Base-by-base conservation (phyloP, 2,113 vertebrate genomes). In the Butorides virescens region DNA sequence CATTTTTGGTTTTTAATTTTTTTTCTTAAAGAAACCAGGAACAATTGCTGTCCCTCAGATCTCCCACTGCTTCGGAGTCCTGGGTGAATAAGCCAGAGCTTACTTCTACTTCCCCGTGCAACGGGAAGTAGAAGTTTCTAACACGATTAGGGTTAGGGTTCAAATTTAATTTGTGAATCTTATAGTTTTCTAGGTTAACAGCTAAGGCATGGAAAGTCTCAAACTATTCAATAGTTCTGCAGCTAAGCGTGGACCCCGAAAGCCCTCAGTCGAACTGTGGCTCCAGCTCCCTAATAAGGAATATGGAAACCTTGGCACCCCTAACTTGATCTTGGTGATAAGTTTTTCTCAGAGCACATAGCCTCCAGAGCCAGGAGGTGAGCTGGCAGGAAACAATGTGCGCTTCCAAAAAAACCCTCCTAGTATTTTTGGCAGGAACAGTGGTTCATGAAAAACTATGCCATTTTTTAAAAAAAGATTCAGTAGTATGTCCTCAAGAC, bases 1-100 rank as follows among this genome's bases (percentile, higher is more conserved):
- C 3, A 15, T 17, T 67, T 76, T n/a, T 21, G 2, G 0, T 7
- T 42, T 42, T n/a, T 8, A 4, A 4, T 49, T 59, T 71, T 83
- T 87, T 70, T 27, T 14, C 11, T 13, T 44, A 13, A 44, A 47
- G 20, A 63, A 85, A 23, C 0, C 2, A 47, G 14, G 32, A 90
- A 39, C 7, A 63, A 46, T 27, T 88, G 3, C 2, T 58, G 16
- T 34, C 20, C 5, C 61, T 50, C 7, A 23, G n/a, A 23, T 50
- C 16, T 75, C 27, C 7, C 5, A 32, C n/a, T 32, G 8, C 14
- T 61, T 65, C 85, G 30, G 17, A 56, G 14, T 50, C 9, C 55
- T 78, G 36, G 4, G 16, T 91, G 11, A 61, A 11, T 27, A 63
- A 68, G 5, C 10, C 4, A 19, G 29, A 42, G 44, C 15, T 67